These are phyloP conservation scores for Gandaritis pyraliata DNA, from an alignment of 2,888 invertebrate genomes.

Conservation along the genomic window DNA sequence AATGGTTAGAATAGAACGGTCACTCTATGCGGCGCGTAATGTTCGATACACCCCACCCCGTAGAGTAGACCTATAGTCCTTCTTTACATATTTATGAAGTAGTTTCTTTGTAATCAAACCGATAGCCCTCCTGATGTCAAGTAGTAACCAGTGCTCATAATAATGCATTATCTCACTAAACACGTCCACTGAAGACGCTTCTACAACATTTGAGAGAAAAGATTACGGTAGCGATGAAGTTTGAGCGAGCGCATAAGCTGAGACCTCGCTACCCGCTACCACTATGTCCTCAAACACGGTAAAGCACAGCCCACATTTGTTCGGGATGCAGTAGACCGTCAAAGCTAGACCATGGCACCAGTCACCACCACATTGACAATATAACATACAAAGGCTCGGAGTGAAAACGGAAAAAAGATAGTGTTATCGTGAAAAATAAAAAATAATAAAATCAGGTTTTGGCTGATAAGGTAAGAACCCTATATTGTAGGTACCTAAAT, in stretches of 20 bases:
- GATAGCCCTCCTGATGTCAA: too few relatives aligned
- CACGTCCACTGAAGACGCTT: too few relatives aligned
- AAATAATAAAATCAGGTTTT: neutral
- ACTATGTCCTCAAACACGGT: conserved; percentile 24
- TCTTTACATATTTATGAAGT: too few relatives aligned
- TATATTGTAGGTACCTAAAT: too few relatives aligned
- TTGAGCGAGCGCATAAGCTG: conserved; percentile 4
- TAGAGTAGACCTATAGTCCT: too few relatives aligned
- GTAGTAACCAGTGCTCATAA: too few relatives aligned
- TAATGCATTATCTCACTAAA: too few relatives aligned
- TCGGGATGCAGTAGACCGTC: conserved; percentile 30
- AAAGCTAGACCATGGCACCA: conserved; percentile 20
- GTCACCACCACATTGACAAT: conserved; percentile 1
- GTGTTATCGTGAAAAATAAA: neutral
- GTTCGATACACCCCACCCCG: too few relatives aligned
- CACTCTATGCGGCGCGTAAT: too few relatives aligned
- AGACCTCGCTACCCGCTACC: conserved; percentile 10
- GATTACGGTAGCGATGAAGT: neutral
- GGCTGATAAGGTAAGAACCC: neutral
- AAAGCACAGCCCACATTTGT: conserved; percentile 32
- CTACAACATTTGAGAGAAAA: too few relatives aligned
- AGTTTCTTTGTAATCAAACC: too few relatives aligned
- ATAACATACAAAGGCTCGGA: neutral
- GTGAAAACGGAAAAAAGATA: conserved; percentile 3
- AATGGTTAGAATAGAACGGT: too few relatives aligned